Percentiles rank a stretch among this genome's conserved stretches.
Conservation (phyloP, 2,797 vertebrate species). For the Benthosema pterotum region DNA sequence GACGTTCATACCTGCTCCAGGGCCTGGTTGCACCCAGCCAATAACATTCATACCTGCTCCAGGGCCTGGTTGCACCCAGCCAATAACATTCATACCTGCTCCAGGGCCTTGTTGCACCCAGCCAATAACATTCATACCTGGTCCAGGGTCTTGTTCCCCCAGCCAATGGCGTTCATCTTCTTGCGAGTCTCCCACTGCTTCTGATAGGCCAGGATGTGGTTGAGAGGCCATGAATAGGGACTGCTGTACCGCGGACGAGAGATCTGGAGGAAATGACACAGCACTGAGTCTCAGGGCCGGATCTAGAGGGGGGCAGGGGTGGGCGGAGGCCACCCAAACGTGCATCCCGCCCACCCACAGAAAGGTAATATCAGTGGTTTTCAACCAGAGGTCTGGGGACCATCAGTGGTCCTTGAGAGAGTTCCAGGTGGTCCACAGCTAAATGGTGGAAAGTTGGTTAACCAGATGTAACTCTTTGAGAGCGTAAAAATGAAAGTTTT, state of each 20-base stretch:
- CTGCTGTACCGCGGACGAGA: slow-evolving; percentile 92
- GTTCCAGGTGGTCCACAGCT: too few species aligned
- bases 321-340: too few species aligned
- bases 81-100: slow-evolving; percentile 57
- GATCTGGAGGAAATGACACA: slow-evolving; percentile 80
- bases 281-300: too few species aligned
- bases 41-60: slow-evolving; percentile 65
- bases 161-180: slow-evolving; percentile 97
- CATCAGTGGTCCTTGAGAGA: too few species aligned
- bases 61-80: slow-evolving; percentile 19
- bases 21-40: background rate
- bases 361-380: too few species aligned
- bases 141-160: slow-evolving; percentile 88
- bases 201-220: slow-evolving; percentile 91
- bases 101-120: slow-evolving; percentile 45
- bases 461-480: too few species aligned
- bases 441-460: too few species aligned
- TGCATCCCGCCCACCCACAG: too few species aligned
- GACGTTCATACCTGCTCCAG: background rate
- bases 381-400: too few species aligned
- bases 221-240: slow-evolving; percentile 96
- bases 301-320: too few species aligned
- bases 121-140: slow-evolving; percentile 50
- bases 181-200: slow-evolving; percentile 95
- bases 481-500: too few species aligned